These are phyloP conservation scores for Pygoscelis adeliae DNA, from an alignment of 2,113 vertebrate species.

Conservation along the genomic window DNA sequence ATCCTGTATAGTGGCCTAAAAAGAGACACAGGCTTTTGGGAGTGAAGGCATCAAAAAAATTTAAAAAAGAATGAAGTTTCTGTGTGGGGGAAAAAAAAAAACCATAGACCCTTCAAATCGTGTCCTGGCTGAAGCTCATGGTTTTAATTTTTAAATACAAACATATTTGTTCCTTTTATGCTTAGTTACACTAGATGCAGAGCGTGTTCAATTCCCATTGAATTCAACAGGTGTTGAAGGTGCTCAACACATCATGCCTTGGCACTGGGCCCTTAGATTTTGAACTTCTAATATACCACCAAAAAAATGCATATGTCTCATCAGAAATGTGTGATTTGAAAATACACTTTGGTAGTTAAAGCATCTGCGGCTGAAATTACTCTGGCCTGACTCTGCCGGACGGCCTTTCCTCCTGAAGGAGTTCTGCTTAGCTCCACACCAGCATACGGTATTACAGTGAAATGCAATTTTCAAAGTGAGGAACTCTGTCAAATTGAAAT, in stretches of 20 bases:
- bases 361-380: not conserved
- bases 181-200: not conserved
- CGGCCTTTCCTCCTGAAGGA: not conserved
- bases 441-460: not conserved
- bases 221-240: not conserved
- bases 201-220: not conserved
- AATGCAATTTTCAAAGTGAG: not conserved
- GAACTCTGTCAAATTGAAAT: accelerated
- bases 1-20: not conserved
- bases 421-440: not conserved
- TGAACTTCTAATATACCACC: not conserved
- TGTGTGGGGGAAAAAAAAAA: not conserved
- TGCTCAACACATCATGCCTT: not conserved
- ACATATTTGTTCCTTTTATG: not conserved
- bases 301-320: not conserved
- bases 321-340: not conserved
- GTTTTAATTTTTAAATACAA: not conserved
- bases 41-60: not conserved
- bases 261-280: not conserved
- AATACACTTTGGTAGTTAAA: not conserved
- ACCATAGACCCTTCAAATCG: not conserved
- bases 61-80: not conserved
- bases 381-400: not conserved
- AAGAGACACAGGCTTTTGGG: not conserved
- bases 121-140: not conserved